phyloP scores from a whole-genome alignment of 2,113 vertebrate genomes.

The Percina caprodes region DNA sequence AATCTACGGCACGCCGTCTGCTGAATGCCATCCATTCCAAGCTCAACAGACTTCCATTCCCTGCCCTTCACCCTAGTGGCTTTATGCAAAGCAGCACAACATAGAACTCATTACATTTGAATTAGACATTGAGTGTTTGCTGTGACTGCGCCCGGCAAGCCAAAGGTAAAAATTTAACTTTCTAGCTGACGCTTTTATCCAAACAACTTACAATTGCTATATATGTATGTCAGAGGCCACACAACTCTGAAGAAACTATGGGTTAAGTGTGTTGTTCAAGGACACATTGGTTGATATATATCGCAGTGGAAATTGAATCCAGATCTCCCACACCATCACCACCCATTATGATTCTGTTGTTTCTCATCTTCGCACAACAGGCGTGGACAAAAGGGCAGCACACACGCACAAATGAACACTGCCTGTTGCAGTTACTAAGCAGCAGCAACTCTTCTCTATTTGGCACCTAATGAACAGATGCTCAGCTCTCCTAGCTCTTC shows the following conservation, averaged over 20 bases:
- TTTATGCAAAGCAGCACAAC: constrained; percentile 46
- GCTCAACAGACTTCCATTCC: constrained; percentile 19
- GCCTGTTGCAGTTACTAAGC: constrained; percentile 44
- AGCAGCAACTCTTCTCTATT: constrained; percentile 6
- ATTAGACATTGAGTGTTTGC: constrained; percentile 38
- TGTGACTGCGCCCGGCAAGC: constrained; percentile 7
- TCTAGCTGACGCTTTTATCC: too few species aligned
- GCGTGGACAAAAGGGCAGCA: constrained; percentile 10
- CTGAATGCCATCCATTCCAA: constrained; percentile 12
- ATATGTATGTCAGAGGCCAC: too few species aligned
- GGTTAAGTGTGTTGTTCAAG: too few species aligned
- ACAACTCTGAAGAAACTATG: too few species aligned
- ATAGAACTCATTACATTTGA: constrained; percentile 40
- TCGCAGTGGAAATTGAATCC: too few species aligned
- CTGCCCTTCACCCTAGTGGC: constrained; percentile 20
- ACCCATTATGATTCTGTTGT: constrained; percentile 9
- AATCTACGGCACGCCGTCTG: neutral
- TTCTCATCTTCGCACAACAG: constrained; percentile 21
- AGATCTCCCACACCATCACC: too few species aligned
- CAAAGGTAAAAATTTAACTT: constrained; percentile 23
- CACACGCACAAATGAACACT: constrained; percentile 1
- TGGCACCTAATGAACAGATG: constrained; percentile 59
- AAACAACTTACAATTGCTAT: too few species aligned
- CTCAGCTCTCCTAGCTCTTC: constrained; percentile 30
- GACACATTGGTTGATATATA: too few species aligned